A percentile compares a stretch with the other conserved stretches of the same genome.
Evolutionary conservation across 2,797 vertebrate genomes (phyloP).

Genomic region (Centropyge bicolor): DNA sequence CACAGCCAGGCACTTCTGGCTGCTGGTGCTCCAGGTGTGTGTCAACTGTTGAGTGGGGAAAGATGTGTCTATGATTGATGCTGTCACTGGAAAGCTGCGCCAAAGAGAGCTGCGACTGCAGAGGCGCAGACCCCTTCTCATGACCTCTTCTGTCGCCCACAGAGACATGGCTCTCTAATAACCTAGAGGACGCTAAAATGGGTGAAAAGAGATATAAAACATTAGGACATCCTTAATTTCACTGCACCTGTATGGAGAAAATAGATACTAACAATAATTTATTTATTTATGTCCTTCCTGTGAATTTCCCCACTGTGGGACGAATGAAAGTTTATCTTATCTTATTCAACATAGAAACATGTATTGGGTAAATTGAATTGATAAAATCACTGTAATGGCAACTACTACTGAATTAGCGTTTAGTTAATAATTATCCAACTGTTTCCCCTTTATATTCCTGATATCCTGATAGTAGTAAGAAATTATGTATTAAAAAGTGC

Average conservation of each 20-base stretch:
- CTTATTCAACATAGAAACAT: too few relatives aligned
- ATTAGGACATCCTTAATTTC: background rate
- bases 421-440: too few relatives aligned
- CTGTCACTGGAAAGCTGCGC: slow-evolving; percentile 2
- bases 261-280: background rate
- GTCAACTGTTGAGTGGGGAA: background rate
- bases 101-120: slow-evolving; percentile 50
- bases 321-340: too few relatives aligned
- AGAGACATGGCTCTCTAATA: slow-evolving; percentile 63
- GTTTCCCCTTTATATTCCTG: background rate
- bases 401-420: background rate
- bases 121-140: slow-evolving; percentile 62
- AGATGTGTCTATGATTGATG: background rate
- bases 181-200: background rate
- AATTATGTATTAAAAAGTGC: background rate
- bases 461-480: background rate
- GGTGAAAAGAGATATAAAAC: background rate
- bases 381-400: background rate
- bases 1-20: background rate
- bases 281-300: too few relatives aligned
- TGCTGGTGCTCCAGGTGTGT: slow-evolving; percentile 1
- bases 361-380: background rate
- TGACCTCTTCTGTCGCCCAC: slow-evolving; percentile 52
- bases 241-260: too few relatives aligned
- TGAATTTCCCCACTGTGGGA: too few relatives aligned